phyloP scores from a whole-genome alignment of 1,140 invertebrate species.

The Thaumatotibia leucotreta region DNA sequence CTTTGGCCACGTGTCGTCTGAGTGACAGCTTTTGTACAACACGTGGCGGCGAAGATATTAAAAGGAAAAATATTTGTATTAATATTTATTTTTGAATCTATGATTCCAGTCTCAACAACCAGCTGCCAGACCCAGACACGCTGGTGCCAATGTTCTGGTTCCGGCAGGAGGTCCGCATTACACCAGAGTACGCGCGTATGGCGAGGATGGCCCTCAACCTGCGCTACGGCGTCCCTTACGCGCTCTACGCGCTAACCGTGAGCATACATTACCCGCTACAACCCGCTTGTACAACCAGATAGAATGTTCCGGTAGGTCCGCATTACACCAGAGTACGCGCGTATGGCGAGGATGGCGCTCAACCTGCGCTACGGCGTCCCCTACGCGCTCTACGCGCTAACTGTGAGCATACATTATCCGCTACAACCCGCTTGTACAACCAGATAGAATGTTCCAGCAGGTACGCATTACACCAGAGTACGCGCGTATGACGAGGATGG shows the following conservation, averaged over 20 bases:
- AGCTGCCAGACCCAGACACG: constrained; percentile 52
- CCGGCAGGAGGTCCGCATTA: constrained; percentile 80
- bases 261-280: constrained; percentile 39
- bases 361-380: constrained; percentile 44
- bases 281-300: constrained; percentile 52
- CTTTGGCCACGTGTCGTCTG: too few relatives aligned
- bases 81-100: neutral
- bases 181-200: constrained; percentile 76
- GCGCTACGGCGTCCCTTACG: constrained; percentile 43
- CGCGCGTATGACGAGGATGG: too few relatives aligned
- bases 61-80: too few relatives aligned
- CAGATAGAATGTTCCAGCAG: too few relatives aligned
- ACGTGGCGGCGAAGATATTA: too few relatives aligned
- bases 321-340: too few relatives aligned
- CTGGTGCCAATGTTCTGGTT: constrained; percentile 87
- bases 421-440: constrained; percentile 58
- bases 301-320: constrained; percentile 82
- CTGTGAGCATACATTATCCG: constrained; percentile 37
- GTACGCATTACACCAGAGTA: too few relatives aligned
- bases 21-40: too few relatives aligned
- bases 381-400: constrained; percentile 45
- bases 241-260: constrained; percentile 52
- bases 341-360: constrained; percentile 75
- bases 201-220: constrained; percentile 73
- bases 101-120: constrained; percentile 54